Evolutionary conservation across 1,140 invertebrate species (phyloP).

Genomic region (Hyles vespertilio): DNA sequence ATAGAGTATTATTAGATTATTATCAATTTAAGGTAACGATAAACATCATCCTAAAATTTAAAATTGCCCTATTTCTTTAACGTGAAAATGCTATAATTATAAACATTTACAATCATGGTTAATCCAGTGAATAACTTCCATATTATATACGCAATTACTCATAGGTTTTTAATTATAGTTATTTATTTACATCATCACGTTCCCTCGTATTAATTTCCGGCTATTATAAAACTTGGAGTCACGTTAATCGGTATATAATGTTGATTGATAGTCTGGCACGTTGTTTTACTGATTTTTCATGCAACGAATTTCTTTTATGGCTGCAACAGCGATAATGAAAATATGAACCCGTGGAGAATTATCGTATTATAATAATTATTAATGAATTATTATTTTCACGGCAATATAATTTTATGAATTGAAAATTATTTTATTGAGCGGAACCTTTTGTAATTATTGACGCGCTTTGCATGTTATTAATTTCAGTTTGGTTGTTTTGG

Average conservation of each 20-base stretch:
- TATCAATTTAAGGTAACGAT: too few relatives aligned
- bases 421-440: too few relatives aligned
- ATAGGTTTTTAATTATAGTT: constrained; percentile 30
- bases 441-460: too few relatives aligned
- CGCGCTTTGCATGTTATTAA: too few relatives aligned
- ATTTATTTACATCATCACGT: constrained; percentile 31
- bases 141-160: constrained; percentile 23
- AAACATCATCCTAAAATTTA: too few relatives aligned
- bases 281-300: constrained; percentile 41
- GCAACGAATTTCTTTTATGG: constrained; percentile 27
- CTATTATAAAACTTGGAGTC: constrained; percentile 23
- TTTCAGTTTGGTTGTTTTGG: too few relatives aligned
- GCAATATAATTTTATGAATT: too few relatives aligned
- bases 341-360: constrained; percentile 18
- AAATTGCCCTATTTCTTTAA: too few relatives aligned
- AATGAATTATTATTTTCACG: neutral
- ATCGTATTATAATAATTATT: constrained; percentile 17
- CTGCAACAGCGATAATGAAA: constrained; percentile 34
- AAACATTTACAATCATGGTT: constrained; percentile 5
- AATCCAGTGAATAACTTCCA: constrained; percentile 19
- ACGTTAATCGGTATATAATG: constrained; percentile 40
- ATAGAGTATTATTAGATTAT: too few relatives aligned
- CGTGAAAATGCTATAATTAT: too few relatives aligned
- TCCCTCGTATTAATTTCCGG: constrained; percentile 37
- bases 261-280: constrained; percentile 43